These are phyloP conservation scores for Drosophila percnosoma DNA, from an alignment of 2,888 invertebrate genomes.

Conservation along the genomic window DNA sequence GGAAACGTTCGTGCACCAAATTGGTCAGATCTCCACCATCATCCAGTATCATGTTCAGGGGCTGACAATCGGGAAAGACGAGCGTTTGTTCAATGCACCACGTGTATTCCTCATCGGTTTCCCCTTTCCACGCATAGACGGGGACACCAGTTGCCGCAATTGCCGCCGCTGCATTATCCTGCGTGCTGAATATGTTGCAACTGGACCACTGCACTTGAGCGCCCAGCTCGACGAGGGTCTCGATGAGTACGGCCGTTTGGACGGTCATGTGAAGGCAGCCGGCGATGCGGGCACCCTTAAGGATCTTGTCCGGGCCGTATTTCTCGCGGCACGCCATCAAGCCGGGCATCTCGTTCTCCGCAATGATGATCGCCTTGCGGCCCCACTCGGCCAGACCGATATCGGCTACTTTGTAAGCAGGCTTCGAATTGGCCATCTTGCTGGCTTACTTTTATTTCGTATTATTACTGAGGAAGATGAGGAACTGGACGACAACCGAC, in stretches of 20 bases:
- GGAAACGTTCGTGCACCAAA: conserved; percentile 96
- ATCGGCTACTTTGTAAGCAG: conserved; percentile 90
- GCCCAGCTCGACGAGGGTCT: conserved; percentile 97
- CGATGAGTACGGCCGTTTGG: conserved; percentile 99
- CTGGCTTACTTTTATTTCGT: conserved; percentile 20
- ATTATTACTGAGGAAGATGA: neutral
- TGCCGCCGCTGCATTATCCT: conserved; percentile 99
- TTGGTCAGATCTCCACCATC: conserved; percentile 99
- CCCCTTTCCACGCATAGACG: conserved; percentile 99
- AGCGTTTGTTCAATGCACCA: conserved; percentile 99
- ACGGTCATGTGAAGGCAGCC: conserved; percentile 99
- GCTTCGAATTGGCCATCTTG: conserved; percentile 76
- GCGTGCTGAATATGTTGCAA: conserved; percentile 99
- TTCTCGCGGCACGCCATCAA: conserved; percentile 96
- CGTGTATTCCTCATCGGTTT: conserved; percentile 98
- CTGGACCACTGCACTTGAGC: conserved; percentile 99
- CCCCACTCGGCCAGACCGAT: conserved; percentile 97
- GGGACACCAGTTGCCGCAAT: conserved; percentile 97
- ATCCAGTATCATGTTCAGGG: conserved; percentile 98
- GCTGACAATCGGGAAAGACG: conserved; percentile 88
- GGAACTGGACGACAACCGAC: conserved; percentile 28
- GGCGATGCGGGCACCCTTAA: conserved; percentile 97
- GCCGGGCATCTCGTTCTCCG: conserved; percentile 99
- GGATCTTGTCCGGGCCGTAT: conserved; percentile 93
- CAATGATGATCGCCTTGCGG: conserved; percentile 97